Conservation (phyloP, 2,888 invertebrate species). For the Xanthia icteritia region DNA sequence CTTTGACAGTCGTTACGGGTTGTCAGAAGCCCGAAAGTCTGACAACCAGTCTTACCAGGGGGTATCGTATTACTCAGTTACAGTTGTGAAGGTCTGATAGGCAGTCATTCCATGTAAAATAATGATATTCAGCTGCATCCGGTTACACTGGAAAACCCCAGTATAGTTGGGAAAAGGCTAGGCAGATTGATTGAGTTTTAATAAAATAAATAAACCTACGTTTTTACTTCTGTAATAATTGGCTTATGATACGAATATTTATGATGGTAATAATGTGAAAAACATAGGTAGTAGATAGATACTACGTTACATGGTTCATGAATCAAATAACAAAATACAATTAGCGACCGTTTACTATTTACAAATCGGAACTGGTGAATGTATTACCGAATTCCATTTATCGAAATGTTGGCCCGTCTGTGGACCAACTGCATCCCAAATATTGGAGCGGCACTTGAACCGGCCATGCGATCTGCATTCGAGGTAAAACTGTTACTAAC, state of each 20-base stretch:
- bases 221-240: too few species aligned
- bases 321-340: slow-evolving; percentile 21
- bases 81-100: too few species aligned
- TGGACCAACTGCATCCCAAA: slow-evolving; percentile 79
- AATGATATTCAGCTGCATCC: too few species aligned
- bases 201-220: neutral
- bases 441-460: slow-evolving; percentile 80
- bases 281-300: neutral
- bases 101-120: too few species aligned
- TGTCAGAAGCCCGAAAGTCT: too few species aligned
- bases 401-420: slow-evolving; percentile 74
- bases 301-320: neutral
- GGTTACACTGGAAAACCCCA: too few species aligned
- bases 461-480: slow-evolving; percentile 70
- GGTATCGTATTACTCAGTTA: too few species aligned
- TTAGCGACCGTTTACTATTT: slow-evolving; percentile 24
- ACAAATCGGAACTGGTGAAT: slow-evolving; percentile 54
- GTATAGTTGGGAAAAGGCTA: too few species aligned
- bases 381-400: slow-evolving; percentile 73
- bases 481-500: slow-evolving; percentile 57
- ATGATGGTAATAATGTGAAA: neutral
- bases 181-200: neutral
- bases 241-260: neutral
- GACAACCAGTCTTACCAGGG: too few species aligned
- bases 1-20: too few species aligned